phyloP scores from a whole-genome alignment of 2,797 vertebrate species.

The Thalassophryne amazonica region DNA sequence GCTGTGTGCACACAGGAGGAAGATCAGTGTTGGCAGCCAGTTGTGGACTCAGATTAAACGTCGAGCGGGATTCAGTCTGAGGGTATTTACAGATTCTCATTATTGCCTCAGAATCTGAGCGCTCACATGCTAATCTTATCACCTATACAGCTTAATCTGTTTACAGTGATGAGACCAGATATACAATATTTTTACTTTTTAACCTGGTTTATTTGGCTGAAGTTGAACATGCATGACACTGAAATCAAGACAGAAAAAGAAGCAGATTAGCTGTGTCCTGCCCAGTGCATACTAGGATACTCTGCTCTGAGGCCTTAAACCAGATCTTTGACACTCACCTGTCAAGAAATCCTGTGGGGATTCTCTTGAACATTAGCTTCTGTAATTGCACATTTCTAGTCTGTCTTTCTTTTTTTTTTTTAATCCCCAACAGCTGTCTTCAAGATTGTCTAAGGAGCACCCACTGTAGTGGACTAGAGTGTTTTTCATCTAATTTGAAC shows the following conservation, averaged over 20 bases:
- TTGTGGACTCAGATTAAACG: slow-evolving; percentile 76
- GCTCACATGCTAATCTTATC: slow-evolving; percentile 42
- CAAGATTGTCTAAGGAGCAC: too few relatives aligned
- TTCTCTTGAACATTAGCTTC: too few relatives aligned
- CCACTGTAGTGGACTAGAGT: too few relatives aligned
- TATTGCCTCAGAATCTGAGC: slow-evolving; percentile 57
- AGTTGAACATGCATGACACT: not conserved
- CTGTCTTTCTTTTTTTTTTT: too few relatives aligned
- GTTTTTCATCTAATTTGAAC: too few relatives aligned
- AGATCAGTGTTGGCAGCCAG: slow-evolving; percentile 67
- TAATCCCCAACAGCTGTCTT: too few relatives aligned
- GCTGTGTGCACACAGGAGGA: slow-evolving; percentile 35
- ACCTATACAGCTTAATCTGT: slow-evolving; percentile 58
- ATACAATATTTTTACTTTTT: slow-evolving; percentile 11
- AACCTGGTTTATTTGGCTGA: slow-evolving; percentile 6
- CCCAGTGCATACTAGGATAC: slow-evolving; percentile 8
- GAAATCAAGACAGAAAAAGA: not conserved
- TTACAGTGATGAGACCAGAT: slow-evolving; percentile 46
- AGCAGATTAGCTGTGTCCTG: not conserved
- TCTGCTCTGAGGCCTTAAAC: not conserved
- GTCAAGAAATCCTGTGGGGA: too few relatives aligned
- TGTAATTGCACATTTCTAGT: too few relatives aligned
- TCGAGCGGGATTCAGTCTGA: slow-evolving; percentile 67
- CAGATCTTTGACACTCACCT: too few relatives aligned
- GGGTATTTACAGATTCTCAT: slow-evolving; percentile 72